Conservation (phyloP, 2,888 invertebrate species). For the Philopedon plagiatum region DNA sequence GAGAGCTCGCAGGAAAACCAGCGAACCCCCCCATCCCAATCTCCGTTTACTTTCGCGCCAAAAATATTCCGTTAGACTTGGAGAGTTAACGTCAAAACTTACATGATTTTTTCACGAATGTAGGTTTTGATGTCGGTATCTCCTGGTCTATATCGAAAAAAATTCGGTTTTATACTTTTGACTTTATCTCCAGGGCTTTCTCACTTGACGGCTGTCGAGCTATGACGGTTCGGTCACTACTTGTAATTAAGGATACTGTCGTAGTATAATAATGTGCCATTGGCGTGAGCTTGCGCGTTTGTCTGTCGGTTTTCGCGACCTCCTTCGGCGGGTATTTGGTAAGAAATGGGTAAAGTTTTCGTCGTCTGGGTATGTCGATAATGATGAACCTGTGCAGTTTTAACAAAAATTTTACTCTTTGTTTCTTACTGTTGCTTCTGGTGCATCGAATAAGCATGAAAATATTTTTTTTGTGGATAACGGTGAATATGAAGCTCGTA, state of each 20-base stretch:
- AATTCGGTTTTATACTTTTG: slow-evolving; percentile 13
- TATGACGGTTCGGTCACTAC: slow-evolving; percentile 22
- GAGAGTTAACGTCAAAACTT: too few relatives aligned
- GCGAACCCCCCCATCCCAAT: neutral
- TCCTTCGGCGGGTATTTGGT: neutral
- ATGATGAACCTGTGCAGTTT: neutral
- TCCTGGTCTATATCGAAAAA: too few relatives aligned
- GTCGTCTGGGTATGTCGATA: neutral
- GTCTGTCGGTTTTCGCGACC: slow-evolving; percentile 14
- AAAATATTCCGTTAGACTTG: slow-evolving; percentile 13
- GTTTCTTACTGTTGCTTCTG: neutral
- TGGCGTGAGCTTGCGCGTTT: slow-evolving; percentile 24
- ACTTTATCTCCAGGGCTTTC: slow-evolving; percentile 30
- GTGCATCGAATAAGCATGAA: neutral
- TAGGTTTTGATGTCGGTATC: too few relatives aligned
- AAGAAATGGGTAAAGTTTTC: neutral
- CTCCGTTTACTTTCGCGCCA: slow-evolving; percentile 6
- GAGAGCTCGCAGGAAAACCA: neutral
- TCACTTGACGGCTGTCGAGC: slow-evolving; percentile 9
- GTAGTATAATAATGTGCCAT: slow-evolving; percentile 23
- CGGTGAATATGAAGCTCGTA: too few relatives aligned
- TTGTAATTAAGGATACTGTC: slow-evolving; percentile 23
- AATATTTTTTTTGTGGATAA: neutral
- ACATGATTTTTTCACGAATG: too few relatives aligned
- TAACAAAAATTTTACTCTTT: neutral